phyloP scores from a whole-genome alignment of 92 coral and sea anemone genomes.

The Porites rus region DNA sequence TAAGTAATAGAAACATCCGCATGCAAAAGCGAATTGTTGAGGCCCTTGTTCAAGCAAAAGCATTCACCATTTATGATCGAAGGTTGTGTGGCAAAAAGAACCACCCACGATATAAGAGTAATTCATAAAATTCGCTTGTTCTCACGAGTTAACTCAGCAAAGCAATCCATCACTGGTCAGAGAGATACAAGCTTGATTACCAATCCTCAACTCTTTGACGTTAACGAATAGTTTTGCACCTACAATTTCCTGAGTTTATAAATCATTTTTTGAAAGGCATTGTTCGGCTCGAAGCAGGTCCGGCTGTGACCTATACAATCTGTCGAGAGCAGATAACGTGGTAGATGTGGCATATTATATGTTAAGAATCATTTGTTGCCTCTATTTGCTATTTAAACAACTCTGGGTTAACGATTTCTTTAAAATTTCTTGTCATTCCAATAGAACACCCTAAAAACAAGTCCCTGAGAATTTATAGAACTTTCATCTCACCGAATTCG shows the following conservation, averaged over 20 bases:
- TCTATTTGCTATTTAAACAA: no score
- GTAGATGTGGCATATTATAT: not conserved
- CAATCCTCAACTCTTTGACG: conserved; percentile 59
- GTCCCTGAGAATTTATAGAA: no score
- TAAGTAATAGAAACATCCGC: no score
- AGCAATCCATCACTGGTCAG: conserved; percentile 33
- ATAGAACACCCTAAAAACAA: no score
- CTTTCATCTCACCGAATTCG: no score
- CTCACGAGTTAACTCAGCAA: conserved; percentile 63
- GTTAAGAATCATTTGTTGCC: not conserved
- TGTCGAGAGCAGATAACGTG: conserved; percentile 36
- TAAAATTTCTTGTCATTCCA: not conserved
- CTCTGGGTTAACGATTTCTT: not conserved
- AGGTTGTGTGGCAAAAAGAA: not conserved
- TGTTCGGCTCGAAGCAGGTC: conserved; percentile 17
- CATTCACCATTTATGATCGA: not conserved
- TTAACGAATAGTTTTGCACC: conserved; percentile 69
- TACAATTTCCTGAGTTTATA: conserved; percentile 75
- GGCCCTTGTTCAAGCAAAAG: not conserved
- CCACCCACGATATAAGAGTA: conserved; percentile 11
- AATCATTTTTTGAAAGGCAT: conserved; percentile 84
- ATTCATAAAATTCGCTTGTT: conserved; percentile 13
- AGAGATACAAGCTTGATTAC: conserved; percentile 51
- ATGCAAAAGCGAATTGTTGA: no score
- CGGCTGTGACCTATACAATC: not conserved